These are phyloP conservation scores for Drosophila prolongata DNA, from an alignment of 2,888 invertebrate genomes.

Conservation along the genomic window DNA sequence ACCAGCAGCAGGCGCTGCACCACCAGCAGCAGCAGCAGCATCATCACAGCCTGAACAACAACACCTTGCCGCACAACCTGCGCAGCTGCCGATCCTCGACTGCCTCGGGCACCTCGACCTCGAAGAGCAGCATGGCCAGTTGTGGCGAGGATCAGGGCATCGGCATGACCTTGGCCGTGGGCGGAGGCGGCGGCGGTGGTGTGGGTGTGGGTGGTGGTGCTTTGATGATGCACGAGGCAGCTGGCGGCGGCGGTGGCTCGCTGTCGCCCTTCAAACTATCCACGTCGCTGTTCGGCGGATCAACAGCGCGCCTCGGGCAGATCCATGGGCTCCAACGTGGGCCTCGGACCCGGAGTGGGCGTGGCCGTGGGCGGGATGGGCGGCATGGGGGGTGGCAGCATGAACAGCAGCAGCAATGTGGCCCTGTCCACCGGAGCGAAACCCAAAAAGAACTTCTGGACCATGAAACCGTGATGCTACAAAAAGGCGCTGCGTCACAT, in stretches of 20 bases:
- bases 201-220: slow-evolving; percentile 13
- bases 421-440: slow-evolving; percentile 75
- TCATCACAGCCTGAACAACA: slow-evolving; percentile 60
- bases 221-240: slow-evolving; percentile 12
- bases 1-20: slow-evolving; percentile 25
- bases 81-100: slow-evolving; percentile 84
- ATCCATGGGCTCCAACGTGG: slow-evolving; percentile 46
- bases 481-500: slow-evolving; percentile 81
- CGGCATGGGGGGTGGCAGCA: slow-evolving; percentile 5
- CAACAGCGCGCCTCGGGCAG: slow-evolving; percentile 81
- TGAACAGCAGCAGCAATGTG: slow-evolving; percentile 42
- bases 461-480: slow-evolving; percentile 85
- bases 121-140: slow-evolving; percentile 84
- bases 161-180: slow-evolving; percentile 51
- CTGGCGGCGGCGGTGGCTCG: slow-evolving; percentile 40
- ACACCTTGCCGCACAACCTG: slow-evolving; percentile 81
- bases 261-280: slow-evolving; percentile 82
- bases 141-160: slow-evolving; percentile 83
- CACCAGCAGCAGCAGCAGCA: slow-evolving; percentile 29
- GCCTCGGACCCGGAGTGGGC: background rate
- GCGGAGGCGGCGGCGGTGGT: slow-evolving; percentile 1
- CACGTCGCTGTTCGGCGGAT: slow-evolving; percentile 82
- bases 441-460: slow-evolving; percentile 84
- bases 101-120: slow-evolving; percentile 83
- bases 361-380: slow-evolving; percentile 1